Evolutionary conservation across 2,113 vertebrate genomes (phyloP).

Genomic region (Myiagra hebetior): DNA sequence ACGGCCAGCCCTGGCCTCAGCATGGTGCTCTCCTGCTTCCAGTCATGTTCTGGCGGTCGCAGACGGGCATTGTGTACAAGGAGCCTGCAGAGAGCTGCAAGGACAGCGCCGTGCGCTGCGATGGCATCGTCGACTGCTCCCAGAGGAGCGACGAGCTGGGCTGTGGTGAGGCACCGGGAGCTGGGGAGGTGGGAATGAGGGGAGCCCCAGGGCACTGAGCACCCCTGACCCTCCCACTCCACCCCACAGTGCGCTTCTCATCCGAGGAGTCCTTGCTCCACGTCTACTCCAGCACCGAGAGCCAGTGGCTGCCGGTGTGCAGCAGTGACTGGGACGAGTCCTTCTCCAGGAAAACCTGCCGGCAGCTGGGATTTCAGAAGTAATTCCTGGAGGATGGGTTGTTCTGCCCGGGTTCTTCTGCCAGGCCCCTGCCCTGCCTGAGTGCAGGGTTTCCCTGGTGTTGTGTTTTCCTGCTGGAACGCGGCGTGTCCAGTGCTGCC

Average conservation of each 20-base stretch:
- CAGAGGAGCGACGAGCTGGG: conserved; percentile 71
- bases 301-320: conserved; percentile 75
- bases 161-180: conserved; percentile 52
- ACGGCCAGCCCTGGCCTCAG: neutral
- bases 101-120: conserved; percentile 46
- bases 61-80: conserved; percentile 70
- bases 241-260: conserved; percentile 68
- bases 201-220: rapidly evolving
- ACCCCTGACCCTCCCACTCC: neutral
- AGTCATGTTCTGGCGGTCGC: conserved; percentile 74
- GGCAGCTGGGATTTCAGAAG: conserved; percentile 77
- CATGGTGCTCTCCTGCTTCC: neutral
- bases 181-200: rapidly evolving
- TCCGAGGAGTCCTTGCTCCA: conserved; percentile 73
- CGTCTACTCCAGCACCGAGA: conserved; percentile 67
- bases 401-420: rapidly evolving
- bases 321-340: conserved; percentile 59
- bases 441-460: rapidly evolving
- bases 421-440: neutral
- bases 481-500: rapidly evolving
- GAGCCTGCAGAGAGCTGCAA: conserved; percentile 70
- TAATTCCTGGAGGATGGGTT: neutral
- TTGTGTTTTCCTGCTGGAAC: rapidly evolving
- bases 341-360: conserved; percentile 73
- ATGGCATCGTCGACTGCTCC: conserved; percentile 71